Conservation (phyloP, 2,888 invertebrate species). For the Scelioninae gen. 2 region DNA sequence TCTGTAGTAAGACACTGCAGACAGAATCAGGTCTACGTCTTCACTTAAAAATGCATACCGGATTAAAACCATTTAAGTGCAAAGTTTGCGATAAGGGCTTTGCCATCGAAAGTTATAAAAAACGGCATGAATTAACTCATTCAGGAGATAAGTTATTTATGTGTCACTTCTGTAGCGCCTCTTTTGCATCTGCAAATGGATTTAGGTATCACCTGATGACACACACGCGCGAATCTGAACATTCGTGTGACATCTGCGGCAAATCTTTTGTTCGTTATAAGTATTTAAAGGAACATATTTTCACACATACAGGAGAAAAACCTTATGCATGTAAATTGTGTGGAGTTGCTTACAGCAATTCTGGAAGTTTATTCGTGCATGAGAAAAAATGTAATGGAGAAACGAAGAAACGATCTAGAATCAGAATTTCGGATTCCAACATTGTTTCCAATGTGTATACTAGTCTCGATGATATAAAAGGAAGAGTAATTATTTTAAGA, state of each 20-base stretch:
- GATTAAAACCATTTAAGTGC: constrained; percentile 62
- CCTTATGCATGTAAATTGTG: constrained; percentile 64
- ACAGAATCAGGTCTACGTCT: constrained; percentile 63
- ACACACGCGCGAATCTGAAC: constrained; percentile 64
- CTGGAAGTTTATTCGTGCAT: constrained; percentile 64
- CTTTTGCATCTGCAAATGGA: constrained; percentile 64
- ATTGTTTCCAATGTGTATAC: constrained; percentile 50
- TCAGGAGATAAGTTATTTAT: constrained; percentile 59
- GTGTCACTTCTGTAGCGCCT: constrained; percentile 64
- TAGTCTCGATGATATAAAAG: constrained; percentile 34
- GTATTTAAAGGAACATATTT: constrained; percentile 64
- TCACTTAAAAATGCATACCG: constrained; percentile 63
- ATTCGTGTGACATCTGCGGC: constrained; percentile 63
- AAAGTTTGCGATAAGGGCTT: constrained; percentile 64
- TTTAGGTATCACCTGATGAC: constrained; percentile 62
- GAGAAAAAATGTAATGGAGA: constrained; percentile 60
- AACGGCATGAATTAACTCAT: constrained; percentile 64
- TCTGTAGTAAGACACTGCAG: constrained; percentile 65
- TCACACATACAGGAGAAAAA: constrained; percentile 65
- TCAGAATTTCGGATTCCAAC: constrained; percentile 1
- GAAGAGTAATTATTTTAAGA: constrained; percentile 26
- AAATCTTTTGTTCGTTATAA: constrained; percentile 63
- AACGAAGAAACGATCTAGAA: constrained; percentile 1
- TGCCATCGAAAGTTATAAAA: constrained; percentile 63
- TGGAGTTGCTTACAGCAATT: constrained; percentile 62